phyloP scores from a whole-genome alignment of 2,888 invertebrate species.

The Cacoxenus indagator region DNA sequence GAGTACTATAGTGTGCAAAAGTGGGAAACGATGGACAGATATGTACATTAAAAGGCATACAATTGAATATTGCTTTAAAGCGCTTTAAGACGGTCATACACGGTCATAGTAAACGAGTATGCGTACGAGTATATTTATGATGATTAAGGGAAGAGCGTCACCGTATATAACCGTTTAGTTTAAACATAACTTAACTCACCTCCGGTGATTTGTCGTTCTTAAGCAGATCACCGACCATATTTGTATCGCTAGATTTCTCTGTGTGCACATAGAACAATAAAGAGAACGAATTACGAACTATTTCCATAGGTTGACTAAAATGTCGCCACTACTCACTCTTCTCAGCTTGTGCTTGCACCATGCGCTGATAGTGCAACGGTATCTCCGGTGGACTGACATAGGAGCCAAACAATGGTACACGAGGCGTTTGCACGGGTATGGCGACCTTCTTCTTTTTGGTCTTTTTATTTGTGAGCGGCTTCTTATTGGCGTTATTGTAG shows the following conservation, averaged over 20 bases:
- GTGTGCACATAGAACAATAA: background rate
- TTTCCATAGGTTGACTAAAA: too few relatives aligned
- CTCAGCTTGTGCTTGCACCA: constrained; percentile 62
- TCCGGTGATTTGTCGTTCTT: constrained; percentile 64
- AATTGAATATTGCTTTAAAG: too few relatives aligned
- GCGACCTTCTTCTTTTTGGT: constrained; percentile 81
- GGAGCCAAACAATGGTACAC: constrained; percentile 81
- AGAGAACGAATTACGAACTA: background rate
- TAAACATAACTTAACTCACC: too few relatives aligned
- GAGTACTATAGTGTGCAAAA: constrained; percentile 48
- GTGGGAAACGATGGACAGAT: background rate
- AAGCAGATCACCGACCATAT: constrained; percentile 46
- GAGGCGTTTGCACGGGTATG: constrained; percentile 88
- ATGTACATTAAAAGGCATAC: background rate
- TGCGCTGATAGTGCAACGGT: constrained; percentile 73
- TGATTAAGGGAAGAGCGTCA: too few relatives aligned
- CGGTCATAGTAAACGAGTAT: too few relatives aligned
- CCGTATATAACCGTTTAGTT: too few relatives aligned
- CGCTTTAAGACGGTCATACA: too few relatives aligned
- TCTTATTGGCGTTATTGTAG: constrained; percentile 78
- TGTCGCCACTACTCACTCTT: constrained; percentile 63
- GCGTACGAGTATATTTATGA: too few relatives aligned
- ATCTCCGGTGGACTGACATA: constrained; percentile 78
- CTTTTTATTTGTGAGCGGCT: constrained; percentile 79
- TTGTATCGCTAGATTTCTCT: constrained; percentile 52